Conservation (phyloP, 2,888 invertebrate species). For the Xanthia togata region DNA sequence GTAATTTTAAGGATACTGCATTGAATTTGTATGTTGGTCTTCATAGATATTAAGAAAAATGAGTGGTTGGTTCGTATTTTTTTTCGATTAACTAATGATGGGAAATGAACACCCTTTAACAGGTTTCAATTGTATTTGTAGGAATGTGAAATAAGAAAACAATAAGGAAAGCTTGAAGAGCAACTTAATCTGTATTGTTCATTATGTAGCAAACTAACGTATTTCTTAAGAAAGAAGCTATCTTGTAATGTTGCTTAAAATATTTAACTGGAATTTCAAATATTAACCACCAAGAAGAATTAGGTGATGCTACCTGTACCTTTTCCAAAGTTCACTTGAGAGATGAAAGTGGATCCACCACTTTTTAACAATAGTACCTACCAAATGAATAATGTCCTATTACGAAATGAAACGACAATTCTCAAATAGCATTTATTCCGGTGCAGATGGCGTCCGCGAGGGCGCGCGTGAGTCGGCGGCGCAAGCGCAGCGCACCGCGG, state of each 20-base stretch:
- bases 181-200: background rate
- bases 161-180: background rate
- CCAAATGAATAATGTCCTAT: background rate
- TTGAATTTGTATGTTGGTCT: background rate
- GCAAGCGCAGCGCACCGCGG: conserved; percentile 80
- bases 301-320: background rate
- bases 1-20: background rate
- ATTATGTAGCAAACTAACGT: background rate
- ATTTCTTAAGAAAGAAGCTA: background rate
- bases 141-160: background rate
- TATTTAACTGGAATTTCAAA: background rate
- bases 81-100: no score
- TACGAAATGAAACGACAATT: conserved; percentile 50
- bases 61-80: background rate
- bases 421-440: conserved; percentile 76
- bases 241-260: background rate
- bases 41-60: background rate
- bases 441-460: conserved; percentile 77
- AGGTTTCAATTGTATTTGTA: background rate
- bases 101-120: background rate
- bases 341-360: background rate
- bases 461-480: conserved; percentile 74
- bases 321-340: background rate
- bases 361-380: background rate
- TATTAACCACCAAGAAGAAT: background rate